phyloP scores from a whole-genome alignment of 2,113 vertebrate genomes.

The Riparia riparia region DNA sequence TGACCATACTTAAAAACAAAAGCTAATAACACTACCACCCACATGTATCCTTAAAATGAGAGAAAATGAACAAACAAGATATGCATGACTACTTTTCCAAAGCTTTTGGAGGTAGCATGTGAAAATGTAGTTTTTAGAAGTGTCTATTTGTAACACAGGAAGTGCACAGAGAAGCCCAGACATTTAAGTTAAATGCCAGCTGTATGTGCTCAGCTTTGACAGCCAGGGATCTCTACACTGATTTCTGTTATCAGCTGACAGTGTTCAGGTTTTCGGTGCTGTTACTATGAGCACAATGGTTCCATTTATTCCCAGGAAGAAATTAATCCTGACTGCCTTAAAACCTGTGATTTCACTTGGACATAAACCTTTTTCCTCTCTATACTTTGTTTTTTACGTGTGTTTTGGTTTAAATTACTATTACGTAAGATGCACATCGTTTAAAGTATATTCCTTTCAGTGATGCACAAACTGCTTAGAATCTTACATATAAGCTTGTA shows the following conservation, averaged over 20 bases:
- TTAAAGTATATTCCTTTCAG: not conserved
- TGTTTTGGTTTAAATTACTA: not conserved
- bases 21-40: not conserved
- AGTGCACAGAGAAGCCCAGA: not conserved
- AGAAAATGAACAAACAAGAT: not conserved
- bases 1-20: not conserved
- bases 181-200: not conserved
- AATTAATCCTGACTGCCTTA: not conserved
- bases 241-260: not conserved
- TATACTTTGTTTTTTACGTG: not conserved
- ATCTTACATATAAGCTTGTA: not conserved
- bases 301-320: not conserved
- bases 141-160: not conserved
- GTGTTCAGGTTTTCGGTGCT: not conserved
- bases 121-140: not conserved
- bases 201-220: not conserved
- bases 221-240: not conserved
- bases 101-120: not conserved
- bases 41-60: not conserved
- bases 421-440: not conserved
- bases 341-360: not conserved
- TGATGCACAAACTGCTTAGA: not conserved
- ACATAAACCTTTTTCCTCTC: not conserved
- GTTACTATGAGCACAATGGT: not conserved
- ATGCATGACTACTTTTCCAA: not conserved